Evolutionary conservation across 2,113 vertebrate genomes (phyloP).

Genomic region (Dascyllus trimaculatus): DNA sequence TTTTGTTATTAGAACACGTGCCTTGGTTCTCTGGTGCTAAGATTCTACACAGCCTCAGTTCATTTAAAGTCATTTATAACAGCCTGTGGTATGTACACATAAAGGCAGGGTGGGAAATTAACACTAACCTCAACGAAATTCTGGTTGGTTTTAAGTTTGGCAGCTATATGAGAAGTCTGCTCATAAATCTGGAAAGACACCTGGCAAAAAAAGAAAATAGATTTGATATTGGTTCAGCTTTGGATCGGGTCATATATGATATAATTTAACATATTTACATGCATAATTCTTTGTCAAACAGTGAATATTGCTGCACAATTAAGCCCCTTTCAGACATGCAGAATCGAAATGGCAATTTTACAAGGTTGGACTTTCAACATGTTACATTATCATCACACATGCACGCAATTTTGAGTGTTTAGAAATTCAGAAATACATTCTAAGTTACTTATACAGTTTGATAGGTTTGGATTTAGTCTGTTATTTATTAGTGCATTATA

Average conservation of each 20-base stretch:
- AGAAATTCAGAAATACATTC: no score
- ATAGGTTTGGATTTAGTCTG: no score
- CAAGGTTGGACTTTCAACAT: no score
- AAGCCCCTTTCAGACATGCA: no score
- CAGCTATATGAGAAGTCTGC: slow-evolving; percentile 50
- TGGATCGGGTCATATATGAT: background rate
- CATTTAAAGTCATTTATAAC: background rate
- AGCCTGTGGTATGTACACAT: background rate
- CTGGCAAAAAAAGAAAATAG: background rate
- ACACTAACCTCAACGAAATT: slow-evolving; percentile 59
- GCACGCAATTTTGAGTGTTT: no score
- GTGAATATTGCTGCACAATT: no score
- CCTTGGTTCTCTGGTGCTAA: slow-evolving; percentile 74
- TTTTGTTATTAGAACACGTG: slow-evolving; percentile 42
- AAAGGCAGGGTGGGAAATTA: slow-evolving; percentile 62
- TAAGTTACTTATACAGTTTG: no score
- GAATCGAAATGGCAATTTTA: no score
- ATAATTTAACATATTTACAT: no score
- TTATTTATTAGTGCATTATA: no score
- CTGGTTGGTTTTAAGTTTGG: slow-evolving; percentile 31
- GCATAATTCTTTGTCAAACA: no score
- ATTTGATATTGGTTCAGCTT: slow-evolving; percentile 6
- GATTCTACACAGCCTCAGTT: slow-evolving; percentile 15
- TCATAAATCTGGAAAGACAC: background rate
- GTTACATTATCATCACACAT: no score